Base-by-base conservation (phyloP, 2,113 vertebrate species). In the Peromyscus polionotus region DNA sequence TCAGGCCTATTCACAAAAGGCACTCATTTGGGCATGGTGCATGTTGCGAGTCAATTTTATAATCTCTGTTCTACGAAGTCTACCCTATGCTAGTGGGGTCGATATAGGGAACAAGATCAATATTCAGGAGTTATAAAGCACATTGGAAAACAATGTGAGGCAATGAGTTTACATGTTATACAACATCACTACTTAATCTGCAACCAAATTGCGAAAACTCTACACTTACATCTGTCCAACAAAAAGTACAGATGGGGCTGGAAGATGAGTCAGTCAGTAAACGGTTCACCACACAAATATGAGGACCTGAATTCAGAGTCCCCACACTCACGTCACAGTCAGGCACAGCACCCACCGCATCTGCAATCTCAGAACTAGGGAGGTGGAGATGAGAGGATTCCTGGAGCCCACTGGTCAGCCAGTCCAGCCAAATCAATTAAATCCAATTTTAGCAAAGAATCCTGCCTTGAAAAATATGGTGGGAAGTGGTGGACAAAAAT, bases 151-250 rank as follows among this genome's bases (percentile, higher is more conserved):
- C 26, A 26, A 42, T 17, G 73, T 42, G 4, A 57, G 67, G 24
- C 14, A 70, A 68, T 36, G 19, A 77, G 63, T 91, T 84, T 6
- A 77, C 19, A 11, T 68, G 0, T 54, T 51, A 51, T 24, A 28
- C 42, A 59, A 20, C 28, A 14, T 61, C 24, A 63, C 51, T 83
- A 77, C 28, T 85, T 57, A 63, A 17, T 92, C 80, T 88, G 94
- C 17, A 96, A 28, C 45, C 54, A 84, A 85, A 61, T 16, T 45
- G 26, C 90, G 75, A 16, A 36, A 94, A 94, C 88, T 73, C 88
- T 73, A 92, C 68, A 92, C 70, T 73, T 59, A 48, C 51, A 39
- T 79, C 48, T 91, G 10, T 70, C 22, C 59, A 42, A 36, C 24
- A 70, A 14, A 89, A 81, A 95, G 0, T 1, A 91, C 83, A 91